Evolutionary conservation across 2,888 invertebrate species (phyloP), one percentile per base, ranked within the genome.

Genomic region (Synanthedon myopaeformis): DNA sequence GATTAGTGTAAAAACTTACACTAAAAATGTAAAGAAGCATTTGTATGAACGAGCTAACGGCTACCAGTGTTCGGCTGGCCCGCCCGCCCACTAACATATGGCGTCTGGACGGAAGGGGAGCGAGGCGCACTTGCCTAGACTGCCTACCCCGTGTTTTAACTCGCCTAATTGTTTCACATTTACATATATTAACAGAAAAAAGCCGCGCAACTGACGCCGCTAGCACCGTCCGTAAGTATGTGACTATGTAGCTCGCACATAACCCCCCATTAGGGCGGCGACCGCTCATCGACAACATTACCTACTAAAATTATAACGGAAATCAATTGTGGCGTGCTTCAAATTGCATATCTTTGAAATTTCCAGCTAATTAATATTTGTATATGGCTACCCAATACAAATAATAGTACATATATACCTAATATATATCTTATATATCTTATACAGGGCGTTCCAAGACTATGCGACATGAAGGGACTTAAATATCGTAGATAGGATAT

Each of bases 141-240:
- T 82, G 82, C 79, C 83, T 82, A 81, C 86, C 86, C 84, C 84
- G 83, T 82, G 79, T 85, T 79, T 85, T 85, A 86, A 84, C 82
- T 83, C 82, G 82, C 83, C 82, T 87, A 86, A 87, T 86, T 87
- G 85, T 75, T 84, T 85, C 81, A 80, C 81, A 86, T 87, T 86
- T 87, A 84, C 86, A 86, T 87, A 86, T 72, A 84, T 87, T 85
- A 84, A 74, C 77, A 71, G 74, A 77, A 82, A 86, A 82, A 84
- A 80, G 71, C 69, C 68, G 69, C 74, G 66, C 79, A 85, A 86
- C 85, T 79, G 84, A 76, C 85, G 81, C 73, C 69, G 64, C 60
- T 65, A 66, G 66, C 75, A 71, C 66, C 65, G 69, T 79, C 79
- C 80, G 76, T 84, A 83, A 82, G 82, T 79, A 82, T 64, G 64